Evolutionary conservation across 2,888 invertebrate species (phyloP).

Genomic region (Athetis lepigone): DNA sequence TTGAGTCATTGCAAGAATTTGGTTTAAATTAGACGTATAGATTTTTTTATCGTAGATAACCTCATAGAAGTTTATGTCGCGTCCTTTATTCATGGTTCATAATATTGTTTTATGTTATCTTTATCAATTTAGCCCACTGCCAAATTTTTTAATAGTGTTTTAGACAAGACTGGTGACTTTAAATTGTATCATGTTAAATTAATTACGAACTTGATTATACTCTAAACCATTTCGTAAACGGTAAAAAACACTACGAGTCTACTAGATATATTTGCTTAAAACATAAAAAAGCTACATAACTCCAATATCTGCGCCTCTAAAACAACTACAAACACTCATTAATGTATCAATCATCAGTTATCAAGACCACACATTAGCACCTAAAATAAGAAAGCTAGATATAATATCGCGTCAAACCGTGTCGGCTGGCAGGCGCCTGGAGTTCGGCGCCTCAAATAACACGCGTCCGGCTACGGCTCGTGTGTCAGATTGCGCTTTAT

Average conservation of each 20-base stretch:
- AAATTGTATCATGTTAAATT: too few species aligned
- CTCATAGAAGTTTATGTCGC: not conserved
- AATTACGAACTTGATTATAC: too few species aligned
- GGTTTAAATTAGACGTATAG: not conserved
- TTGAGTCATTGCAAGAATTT: not conserved
- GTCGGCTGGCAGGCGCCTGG: slow-evolving; percentile 64
- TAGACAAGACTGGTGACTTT: too few species aligned
- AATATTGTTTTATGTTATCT: not conserved
- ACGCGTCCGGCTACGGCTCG: slow-evolving; percentile 66
- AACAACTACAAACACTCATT: slow-evolving; percentile 33
- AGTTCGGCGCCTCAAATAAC: slow-evolving; percentile 72
- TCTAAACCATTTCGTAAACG: not conserved
- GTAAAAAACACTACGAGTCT: not conserved
- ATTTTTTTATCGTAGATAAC: not conserved
- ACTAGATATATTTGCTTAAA: not conserved
- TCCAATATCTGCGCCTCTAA: slow-evolving; percentile 24
- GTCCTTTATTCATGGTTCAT: not conserved
- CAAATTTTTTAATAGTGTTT: too few species aligned
- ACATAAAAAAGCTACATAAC: not conserved
- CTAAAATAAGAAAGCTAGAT: slow-evolving; percentile 60
- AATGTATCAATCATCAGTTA: slow-evolving; percentile 40
- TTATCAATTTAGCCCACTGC: not conserved
- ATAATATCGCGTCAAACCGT: slow-evolving; percentile 56
- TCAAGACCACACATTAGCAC: slow-evolving; percentile 54
- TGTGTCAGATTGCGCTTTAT: slow-evolving; percentile 59